Conservation (phyloP, 1,140 invertebrate genomes). For the Calliopsis andreniformis region DNA sequence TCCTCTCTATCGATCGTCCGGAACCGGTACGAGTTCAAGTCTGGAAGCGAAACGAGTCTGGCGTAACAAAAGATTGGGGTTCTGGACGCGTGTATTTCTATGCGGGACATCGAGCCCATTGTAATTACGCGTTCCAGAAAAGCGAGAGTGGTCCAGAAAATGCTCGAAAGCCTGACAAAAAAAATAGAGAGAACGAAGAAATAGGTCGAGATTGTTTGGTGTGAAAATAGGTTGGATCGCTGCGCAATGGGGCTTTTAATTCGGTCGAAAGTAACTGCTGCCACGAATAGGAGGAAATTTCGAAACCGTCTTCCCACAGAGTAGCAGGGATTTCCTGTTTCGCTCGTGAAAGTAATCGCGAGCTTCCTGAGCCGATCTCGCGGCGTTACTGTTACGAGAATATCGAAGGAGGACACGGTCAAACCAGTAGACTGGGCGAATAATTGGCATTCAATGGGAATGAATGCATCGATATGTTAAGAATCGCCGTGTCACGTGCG, state of each 20-base stretch:
- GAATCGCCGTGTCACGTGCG: no score
- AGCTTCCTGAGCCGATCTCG: neutral
- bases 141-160: neutral
- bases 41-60: slow-evolving; percentile 44
- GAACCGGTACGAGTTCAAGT: slow-evolving; percentile 50
- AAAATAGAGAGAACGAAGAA: neutral
- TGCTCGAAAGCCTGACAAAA: neutral
- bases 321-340: slow-evolving; percentile 11
- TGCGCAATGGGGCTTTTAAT: slow-evolving; percentile 19
- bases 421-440: no score
- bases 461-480: no score
- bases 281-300: neutral
- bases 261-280: neutral
- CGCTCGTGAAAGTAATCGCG: neutral
- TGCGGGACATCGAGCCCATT: neutral
- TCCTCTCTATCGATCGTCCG: slow-evolving; percentile 57
- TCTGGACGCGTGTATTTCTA: slow-evolving; percentile 8
- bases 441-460: no score
- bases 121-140: neutral
- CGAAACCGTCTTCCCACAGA: slow-evolving; percentile 19
- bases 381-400: neutral
- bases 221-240: slow-evolving; percentile 2
- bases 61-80: slow-evolving; percentile 17
- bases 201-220: neutral
- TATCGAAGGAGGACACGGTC: neutral